A percentile compares a stretch with the other conserved stretches of the same genome.
Conservation (phyloP, 35 echinoderm and acorn worm species). For the Stichopus chloronotus region DNA sequence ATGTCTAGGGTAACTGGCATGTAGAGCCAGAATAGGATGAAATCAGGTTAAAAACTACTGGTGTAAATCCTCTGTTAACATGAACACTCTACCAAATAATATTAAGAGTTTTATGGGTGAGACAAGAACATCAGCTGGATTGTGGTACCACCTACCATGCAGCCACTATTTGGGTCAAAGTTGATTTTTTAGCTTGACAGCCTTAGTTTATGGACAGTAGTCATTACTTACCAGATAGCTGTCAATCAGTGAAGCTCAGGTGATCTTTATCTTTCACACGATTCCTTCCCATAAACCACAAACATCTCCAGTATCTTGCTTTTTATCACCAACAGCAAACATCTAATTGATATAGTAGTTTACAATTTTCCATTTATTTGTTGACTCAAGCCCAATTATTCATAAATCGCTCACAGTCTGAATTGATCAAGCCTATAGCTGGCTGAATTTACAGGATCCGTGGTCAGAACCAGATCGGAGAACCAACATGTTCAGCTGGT, state of each 20-base stretch:
- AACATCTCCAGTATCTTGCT: neutral
- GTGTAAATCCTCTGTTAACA: too few species aligned
- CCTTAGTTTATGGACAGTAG: constrained; percentile 19
- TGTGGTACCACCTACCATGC: too few species aligned
- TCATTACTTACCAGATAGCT: neutral
- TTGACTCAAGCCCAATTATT: constrained; percentile 29
- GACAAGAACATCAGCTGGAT: too few species aligned
- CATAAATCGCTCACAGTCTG: neutral
- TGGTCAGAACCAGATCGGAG: too few species aligned
- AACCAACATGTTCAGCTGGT: neutral
- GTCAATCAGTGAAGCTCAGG: neutral
- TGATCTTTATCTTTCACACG: constrained; percentile 38
- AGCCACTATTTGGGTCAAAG: neutral
- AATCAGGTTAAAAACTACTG: too few species aligned
- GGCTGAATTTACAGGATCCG: neutral
- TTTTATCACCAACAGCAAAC: constrained; percentile 29
- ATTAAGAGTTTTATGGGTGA: too few species aligned
- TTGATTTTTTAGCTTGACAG: neutral
- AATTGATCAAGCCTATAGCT: neutral
- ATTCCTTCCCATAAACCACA: constrained; percentile 33
- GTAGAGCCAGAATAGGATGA: too few species aligned
- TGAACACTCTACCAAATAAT: too few species aligned
- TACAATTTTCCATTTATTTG: constrained; percentile 43
- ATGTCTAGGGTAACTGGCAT: too few species aligned
- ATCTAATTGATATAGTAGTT: constrained; percentile 36